Percentiles rank a stretch among this genome's conserved stretches.
Conservation (phyloP, 2,797 vertebrate species). For the Alfaro cultratus region DNA sequence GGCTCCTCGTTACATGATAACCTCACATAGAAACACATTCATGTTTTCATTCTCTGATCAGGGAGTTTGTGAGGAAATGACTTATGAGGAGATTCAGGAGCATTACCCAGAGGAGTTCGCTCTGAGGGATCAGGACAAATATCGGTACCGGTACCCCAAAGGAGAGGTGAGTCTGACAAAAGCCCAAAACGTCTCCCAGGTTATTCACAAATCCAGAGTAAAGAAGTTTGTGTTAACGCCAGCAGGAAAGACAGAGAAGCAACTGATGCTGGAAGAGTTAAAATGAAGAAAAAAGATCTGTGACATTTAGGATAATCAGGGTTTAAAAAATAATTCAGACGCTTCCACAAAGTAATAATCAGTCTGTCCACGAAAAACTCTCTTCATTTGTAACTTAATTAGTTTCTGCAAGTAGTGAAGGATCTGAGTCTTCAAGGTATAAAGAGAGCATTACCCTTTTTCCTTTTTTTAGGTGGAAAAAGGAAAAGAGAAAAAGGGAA, state of each 20-base stretch:
- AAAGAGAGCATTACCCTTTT: too few species aligned
- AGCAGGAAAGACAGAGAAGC: neutral
- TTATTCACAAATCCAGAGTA: too few species aligned
- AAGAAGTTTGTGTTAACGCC: too few species aligned
- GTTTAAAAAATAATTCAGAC: too few species aligned
- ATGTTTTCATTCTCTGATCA: conserved; percentile 43
- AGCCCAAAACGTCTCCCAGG: neutral
- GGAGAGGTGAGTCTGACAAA: conserved; percentile 85
- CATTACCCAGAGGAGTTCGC: conserved; percentile 89
- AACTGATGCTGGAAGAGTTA: neutral
- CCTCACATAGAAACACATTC: neutral
- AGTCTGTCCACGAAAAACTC: too few species aligned
- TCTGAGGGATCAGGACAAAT: conserved; percentile 92
- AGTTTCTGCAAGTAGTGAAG: neutral
- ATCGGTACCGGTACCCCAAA: conserved; percentile 92
- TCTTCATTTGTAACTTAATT: too few species aligned
- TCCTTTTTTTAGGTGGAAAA: neutral
- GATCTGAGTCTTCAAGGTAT: neutral
- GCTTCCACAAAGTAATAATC: too few species aligned
- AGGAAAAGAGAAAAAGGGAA: too few species aligned
- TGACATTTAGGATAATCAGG: neutral
- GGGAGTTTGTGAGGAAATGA: conserved; percentile 93
- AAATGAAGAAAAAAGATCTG: neutral
- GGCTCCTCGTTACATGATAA: neutral
- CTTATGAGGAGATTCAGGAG: conserved; percentile 91